phyloP scores from a whole-genome alignment of 2,113 vertebrate genomes.

The Pongo pygmaeus region DNA sequence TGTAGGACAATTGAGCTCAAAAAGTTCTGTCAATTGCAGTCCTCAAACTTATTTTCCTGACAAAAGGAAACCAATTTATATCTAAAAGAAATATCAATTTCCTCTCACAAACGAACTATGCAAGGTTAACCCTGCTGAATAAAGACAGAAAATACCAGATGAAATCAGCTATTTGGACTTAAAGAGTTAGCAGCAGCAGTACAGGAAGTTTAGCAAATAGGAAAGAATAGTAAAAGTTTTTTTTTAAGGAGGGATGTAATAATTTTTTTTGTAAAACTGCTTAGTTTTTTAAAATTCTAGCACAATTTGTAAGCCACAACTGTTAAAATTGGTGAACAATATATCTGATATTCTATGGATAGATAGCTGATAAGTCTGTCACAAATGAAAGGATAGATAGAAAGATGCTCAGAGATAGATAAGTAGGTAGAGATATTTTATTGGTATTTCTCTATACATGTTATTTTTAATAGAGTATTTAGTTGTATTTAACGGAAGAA shows the following conservation, averaged over 20 bases:
- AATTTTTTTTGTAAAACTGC: background rate
- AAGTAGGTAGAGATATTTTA: background rate
- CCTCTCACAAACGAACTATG: background rate
- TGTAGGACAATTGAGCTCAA: slow-evolving; percentile 18
- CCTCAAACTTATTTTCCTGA: slow-evolving; percentile 23
- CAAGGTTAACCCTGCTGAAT: background rate
- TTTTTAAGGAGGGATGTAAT: background rate
- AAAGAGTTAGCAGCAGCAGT: background rate
- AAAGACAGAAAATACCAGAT: background rate
- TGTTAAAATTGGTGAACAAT: background rate
- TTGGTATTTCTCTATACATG: background rate
- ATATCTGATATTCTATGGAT: background rate
- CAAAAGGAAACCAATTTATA: background rate
- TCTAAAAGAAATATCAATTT: slow-evolving; percentile 25
- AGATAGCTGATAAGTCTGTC: background rate
- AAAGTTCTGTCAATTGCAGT: background rate
- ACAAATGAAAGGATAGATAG: background rate
- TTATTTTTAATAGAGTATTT: background rate
- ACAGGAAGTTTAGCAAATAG: background rate
- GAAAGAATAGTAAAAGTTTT: background rate
- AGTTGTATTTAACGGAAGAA: background rate
- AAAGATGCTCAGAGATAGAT: background rate
- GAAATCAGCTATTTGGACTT: slow-evolving; percentile 3
- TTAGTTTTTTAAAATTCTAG: background rate
- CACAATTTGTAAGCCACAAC: background rate